A percentile compares a stretch with the other conserved stretches of the same genome.
Evolutionary conservation across 2,113 vertebrate species (phyloP).

Genomic region (Arothron firmamentum): DNA sequence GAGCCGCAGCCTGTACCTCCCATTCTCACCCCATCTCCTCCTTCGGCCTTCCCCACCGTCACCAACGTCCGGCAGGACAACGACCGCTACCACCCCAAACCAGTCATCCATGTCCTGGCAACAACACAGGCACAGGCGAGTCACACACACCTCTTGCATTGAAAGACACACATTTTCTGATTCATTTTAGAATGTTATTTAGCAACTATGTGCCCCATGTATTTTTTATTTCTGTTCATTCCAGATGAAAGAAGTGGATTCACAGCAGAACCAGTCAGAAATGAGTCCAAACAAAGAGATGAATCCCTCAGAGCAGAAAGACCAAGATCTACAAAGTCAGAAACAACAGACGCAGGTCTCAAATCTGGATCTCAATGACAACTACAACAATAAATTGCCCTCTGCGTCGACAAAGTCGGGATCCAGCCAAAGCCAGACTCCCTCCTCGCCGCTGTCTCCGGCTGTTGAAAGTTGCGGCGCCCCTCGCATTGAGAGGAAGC

Average conservation of each 20-base stretch:
- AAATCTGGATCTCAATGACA: slow-evolving; percentile 88
- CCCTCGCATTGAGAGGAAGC: slow-evolving; percentile 82
- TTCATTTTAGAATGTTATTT: too few relatives aligned
- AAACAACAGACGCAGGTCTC: slow-evolving; percentile 54
- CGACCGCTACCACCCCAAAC: slow-evolving; percentile 97
- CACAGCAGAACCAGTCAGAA: slow-evolving; percentile 50
- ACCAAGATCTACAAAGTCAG: slow-evolving; percentile 36
- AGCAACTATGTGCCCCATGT: background rate
- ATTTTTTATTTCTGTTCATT: slow-evolving; percentile 1
- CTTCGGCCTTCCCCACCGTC: slow-evolving; percentile 93
- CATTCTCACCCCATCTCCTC: slow-evolving; percentile 93
- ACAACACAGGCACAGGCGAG: slow-evolving; percentile 68
- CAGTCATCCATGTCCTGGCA: slow-evolving; percentile 86
- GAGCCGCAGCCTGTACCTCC: slow-evolving; percentile 95
- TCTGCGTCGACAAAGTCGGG: slow-evolving; percentile 56
- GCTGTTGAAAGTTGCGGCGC: slow-evolving; percentile 60
- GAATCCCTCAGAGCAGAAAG: slow-evolving; percentile 49
- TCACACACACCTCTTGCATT: too few relatives aligned
- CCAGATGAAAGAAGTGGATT: slow-evolving; percentile 44
- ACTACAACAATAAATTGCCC: slow-evolving; percentile 80
- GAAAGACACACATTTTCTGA: background rate
- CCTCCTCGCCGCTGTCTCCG: slow-evolving; percentile 42
- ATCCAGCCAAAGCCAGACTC: slow-evolving; percentile 44
- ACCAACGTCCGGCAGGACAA: slow-evolving; percentile 93
- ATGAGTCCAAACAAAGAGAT: slow-evolving; percentile 33